phyloP scores from a whole-genome alignment of 2,113 vertebrate species.

The Ceyx margarethae region DNA sequence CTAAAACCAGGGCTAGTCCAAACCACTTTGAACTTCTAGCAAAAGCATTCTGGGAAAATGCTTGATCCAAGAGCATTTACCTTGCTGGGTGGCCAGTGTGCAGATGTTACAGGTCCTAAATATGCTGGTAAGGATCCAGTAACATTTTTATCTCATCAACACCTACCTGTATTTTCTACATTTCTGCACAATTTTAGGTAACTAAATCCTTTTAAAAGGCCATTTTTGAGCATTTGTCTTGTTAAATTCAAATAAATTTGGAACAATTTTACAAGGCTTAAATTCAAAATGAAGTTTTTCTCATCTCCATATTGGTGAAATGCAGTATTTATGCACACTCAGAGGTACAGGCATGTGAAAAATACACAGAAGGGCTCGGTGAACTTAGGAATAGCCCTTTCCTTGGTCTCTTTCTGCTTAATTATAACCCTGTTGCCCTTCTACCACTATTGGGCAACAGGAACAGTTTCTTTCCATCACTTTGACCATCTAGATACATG shows the following conservation, averaged over 20 bases:
- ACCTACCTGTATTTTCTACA: background rate
- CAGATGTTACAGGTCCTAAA: background rate
- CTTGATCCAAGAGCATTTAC: background rate
- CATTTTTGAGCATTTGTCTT: background rate
- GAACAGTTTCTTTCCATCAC: background rate
- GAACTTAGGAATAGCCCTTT: background rate
- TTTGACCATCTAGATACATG: background rate
- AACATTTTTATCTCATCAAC: background rate
- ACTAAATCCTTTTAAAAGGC: background rate
- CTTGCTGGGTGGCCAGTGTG: background rate
- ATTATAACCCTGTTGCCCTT: background rate
- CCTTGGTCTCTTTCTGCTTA: background rate
- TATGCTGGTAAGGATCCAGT: background rate
- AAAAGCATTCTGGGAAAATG: background rate
- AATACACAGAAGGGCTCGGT: background rate
- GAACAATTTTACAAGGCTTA: background rate
- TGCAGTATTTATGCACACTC: background rate
- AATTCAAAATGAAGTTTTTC: background rate
- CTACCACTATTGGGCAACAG: background rate
- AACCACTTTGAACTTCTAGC: background rate
- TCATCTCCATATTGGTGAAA: background rate
- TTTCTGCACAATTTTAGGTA: background rate
- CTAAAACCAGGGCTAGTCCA: background rate
- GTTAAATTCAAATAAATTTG: background rate
- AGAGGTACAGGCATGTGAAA: background rate